Base-by-base conservation (phyloP, 2,888 invertebrate species). In the Drosophila flavopinicola region DNA sequence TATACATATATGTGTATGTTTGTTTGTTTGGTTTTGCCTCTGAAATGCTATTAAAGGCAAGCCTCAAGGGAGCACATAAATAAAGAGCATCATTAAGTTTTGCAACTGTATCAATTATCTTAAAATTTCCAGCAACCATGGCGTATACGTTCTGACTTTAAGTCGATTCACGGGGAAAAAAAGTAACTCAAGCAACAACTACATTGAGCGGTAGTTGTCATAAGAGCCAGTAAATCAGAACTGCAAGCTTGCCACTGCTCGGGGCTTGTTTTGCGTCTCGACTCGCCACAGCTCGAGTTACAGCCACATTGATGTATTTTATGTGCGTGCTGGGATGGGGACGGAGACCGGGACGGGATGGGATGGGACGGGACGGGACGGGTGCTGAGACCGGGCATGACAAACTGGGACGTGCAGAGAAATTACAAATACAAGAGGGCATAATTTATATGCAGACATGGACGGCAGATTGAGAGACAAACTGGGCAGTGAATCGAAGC, bases 371-470 rank as follows among this genome's bases (percentile, higher is more conserved):
- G 17, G 9, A n/a, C 11, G 5, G 20, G 30, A 15, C 17, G 15
- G 10, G 15, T 15, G 17, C 17, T 17, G 20, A 20, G 32, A 58
- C 39, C 59, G 47, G 53, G 9, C 61, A 60, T 51, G 83, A 82
- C 68, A 75, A 72, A 78, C 79, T 72, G 78, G 45, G 66, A 82
- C 82, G 85, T 82, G 83, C 63, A 66, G 63, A 59, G 71, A 85
- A 79, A 85, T 63, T 68, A 72, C 73, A 78, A 83, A 67, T 78
- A 85, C 85, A 85, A 82, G 78, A 29, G 69, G 66, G 66, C 66
- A 64, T 75, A 78, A 83, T 82, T 82, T 83, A 85, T 83, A 78
- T 85, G 85, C 85, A 78, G 79, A 78, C 85, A 73, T 73, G 83
- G 61, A 57, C 76, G 58, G 59, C 59, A 80, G 80, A 78, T 80